Evolutionary conservation across 2,113 vertebrate genomes (phyloP).

Genomic region (Rhynchomys soricoides): DNA sequence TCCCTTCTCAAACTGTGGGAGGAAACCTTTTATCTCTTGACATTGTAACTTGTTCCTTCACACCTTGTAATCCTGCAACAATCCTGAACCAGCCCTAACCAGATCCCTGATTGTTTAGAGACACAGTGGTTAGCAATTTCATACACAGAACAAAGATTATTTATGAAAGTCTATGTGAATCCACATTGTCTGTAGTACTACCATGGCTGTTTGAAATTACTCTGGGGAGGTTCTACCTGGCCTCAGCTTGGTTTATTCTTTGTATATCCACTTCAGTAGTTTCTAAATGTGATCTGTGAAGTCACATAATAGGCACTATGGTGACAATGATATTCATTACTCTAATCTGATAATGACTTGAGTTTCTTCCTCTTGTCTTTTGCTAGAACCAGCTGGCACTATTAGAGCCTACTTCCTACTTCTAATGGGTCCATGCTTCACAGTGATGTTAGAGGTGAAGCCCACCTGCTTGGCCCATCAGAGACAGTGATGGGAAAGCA

Average conservation of each 20-base stretch:
- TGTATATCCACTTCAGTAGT: constrained; percentile 16
- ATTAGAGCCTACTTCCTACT: constrained; percentile 13
- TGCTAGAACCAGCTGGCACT: background rate
- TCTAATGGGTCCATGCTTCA: background rate
- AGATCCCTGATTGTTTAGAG: background rate
- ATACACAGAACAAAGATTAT: background rate
- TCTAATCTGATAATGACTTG: constrained; percentile 7
- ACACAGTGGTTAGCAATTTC: fast-evolving
- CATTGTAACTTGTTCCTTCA: background rate
- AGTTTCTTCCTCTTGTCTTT: constrained; percentile 32
- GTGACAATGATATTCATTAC: constrained; percentile 28
- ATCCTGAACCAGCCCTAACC: background rate
- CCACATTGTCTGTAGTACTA: background rate
- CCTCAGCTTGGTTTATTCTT: background rate
- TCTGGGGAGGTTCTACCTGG: background rate
- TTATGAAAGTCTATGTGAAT: background rate
- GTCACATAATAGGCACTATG: background rate
- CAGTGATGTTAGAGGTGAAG: background rate
- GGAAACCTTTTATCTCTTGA: background rate
- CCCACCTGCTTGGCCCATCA: background rate
- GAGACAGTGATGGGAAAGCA: background rate
- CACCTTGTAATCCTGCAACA: background rate
- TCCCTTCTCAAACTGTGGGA: background rate
- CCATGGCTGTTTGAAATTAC: background rate
- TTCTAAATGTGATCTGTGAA: constrained; percentile 28